Percentiles rank a stretch among this genome's conserved stretches.
Evolutionary conservation across 1,140 invertebrate species (phyloP).

Genomic region (Liolophura sinensis): DNA sequence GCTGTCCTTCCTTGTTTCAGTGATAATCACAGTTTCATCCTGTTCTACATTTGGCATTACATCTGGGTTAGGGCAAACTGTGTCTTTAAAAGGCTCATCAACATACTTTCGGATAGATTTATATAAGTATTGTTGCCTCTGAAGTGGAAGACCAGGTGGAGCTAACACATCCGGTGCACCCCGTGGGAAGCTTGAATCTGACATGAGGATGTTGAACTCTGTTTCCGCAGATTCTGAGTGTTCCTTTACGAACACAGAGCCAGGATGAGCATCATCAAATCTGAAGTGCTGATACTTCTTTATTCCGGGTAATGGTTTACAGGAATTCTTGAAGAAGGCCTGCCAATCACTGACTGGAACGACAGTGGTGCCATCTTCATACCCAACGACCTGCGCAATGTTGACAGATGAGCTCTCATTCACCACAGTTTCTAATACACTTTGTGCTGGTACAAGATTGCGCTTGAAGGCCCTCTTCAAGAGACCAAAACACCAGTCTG

Average conservation of each 20-base stretch:
- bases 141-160: conserved; percentile 3
- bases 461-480: conserved; percentile 20
- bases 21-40: too few relatives aligned
- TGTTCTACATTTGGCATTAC: too few relatives aligned
- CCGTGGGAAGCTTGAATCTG: background rate
- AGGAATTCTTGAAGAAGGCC: conserved; percentile 6
- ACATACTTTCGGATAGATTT: conserved; percentile 4
- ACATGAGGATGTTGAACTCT: background rate
- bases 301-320: conserved; percentile 18
- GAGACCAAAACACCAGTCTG: conserved; percentile 38
- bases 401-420: conserved; percentile 5
- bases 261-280: too few relatives aligned
- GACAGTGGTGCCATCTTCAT: conserved; percentile 12
- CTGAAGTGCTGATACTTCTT: conserved; percentile 20
- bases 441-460: conserved; percentile 10
- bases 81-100: conserved; percentile 5
- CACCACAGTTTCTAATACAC: conserved; percentile 13
- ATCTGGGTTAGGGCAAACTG: conserved; percentile 2
- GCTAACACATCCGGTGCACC: background rate
- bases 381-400: conserved; percentile 11
- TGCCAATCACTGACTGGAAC: conserved; percentile 14
- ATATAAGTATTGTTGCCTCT: conserved; percentile 9
- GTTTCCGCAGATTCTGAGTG: too few relatives aligned
- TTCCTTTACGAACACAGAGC: too few relatives aligned
- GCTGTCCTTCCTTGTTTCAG: too few relatives aligned